A percentile compares a stretch with the other conserved stretches of the same genome.
Conservation (phyloP, 2,888 invertebrate genomes). For the Tipula unca region DNA sequence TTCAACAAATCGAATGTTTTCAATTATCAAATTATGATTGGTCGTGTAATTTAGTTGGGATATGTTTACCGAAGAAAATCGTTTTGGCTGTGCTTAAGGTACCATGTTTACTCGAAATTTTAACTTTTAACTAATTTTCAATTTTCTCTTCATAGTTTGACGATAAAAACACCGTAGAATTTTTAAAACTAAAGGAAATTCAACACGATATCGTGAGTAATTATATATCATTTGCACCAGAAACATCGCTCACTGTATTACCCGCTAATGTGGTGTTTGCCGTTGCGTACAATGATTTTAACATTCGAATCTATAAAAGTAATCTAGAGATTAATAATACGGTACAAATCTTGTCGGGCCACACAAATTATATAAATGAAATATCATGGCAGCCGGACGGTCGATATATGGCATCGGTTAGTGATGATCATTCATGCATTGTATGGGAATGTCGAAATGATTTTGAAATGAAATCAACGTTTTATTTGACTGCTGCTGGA, state of each 20-base stretch:
- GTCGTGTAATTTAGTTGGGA: constrained; percentile 53
- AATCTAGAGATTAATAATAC: constrained; percentile 45
- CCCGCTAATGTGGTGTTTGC: constrained; percentile 45
- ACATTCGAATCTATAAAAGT: constrained; percentile 48
- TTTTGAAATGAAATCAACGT: constrained; percentile 47
- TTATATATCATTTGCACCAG: constrained; percentile 52
- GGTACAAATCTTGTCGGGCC: constrained; percentile 44
- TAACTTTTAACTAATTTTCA: not conserved
- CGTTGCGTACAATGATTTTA: constrained; percentile 49
- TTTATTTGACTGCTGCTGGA: constrained; percentile 58
- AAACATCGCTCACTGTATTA: constrained; percentile 49
- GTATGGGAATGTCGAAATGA: constrained; percentile 52
- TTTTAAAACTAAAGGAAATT: constrained; percentile 48
- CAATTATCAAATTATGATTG: constrained; percentile 56
- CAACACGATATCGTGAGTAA: constrained; percentile 48
- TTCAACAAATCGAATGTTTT: constrained; percentile 48
- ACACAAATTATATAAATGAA: constrained; percentile 60
- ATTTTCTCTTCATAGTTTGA: not conserved
- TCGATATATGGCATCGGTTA: constrained; percentile 59
- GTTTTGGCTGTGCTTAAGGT: constrained; percentile 48
- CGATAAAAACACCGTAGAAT: constrained; percentile 42
- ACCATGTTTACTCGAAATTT: too few relatives aligned
- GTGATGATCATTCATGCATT: constrained; percentile 66
- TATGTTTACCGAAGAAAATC: constrained; percentile 50
- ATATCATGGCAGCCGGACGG: constrained; percentile 61